phyloP scores from a whole-genome alignment of 2,797 vertebrate genomes.

The Oceanodroma leucorhoa region DNA sequence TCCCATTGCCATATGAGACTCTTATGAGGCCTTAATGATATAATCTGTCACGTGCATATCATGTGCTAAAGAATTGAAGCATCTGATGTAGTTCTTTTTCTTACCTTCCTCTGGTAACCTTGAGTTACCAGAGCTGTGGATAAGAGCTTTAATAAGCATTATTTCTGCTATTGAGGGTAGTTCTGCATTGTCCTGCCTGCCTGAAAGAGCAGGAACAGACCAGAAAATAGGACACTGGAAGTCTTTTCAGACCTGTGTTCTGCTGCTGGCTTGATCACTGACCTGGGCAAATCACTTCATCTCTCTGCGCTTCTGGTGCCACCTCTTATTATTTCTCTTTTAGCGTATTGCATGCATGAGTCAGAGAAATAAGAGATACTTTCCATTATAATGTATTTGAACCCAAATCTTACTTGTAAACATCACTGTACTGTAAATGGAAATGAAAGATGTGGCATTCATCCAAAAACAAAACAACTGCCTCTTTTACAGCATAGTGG shows the following conservation, averaged over 20 bases:
- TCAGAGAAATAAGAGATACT: not conserved
- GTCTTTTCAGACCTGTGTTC: not conserved
- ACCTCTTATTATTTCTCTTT: not conserved
- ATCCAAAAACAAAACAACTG: not conserved
- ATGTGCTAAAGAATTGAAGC: not conserved
- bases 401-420: slow-evolving; percentile 17
- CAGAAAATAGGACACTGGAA: not conserved
- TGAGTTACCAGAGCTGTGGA: not conserved
- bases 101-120: not conserved
- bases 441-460: not conserved
- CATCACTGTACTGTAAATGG: not conserved
- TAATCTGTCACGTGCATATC: not conserved
- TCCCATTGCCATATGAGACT: not conserved
- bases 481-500: not conserved
- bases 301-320: not conserved
- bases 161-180: not conserved
- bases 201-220: not conserved
- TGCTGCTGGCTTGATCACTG: not conserved
- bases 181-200: not conserved
- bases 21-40: not conserved
- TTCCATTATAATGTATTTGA: not conserved
- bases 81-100: not conserved
- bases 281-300: not conserved
- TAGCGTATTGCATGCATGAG: not conserved
- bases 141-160: not conserved